Evolutionary conservation across 2,797 vertebrate species (phyloP).

Genomic region (Paramormyrops hopkinsi): DNA sequence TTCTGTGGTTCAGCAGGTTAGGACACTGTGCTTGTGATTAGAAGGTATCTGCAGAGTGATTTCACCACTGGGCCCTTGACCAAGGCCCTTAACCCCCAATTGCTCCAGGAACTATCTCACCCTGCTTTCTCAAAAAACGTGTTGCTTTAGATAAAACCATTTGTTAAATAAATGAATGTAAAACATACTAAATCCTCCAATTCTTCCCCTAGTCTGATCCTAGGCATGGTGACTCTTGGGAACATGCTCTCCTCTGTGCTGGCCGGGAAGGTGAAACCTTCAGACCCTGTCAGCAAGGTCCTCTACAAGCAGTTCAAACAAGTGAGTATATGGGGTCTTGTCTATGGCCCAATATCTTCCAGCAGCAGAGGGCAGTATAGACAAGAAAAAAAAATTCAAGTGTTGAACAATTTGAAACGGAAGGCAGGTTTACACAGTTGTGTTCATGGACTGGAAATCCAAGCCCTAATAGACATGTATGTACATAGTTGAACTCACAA

Average conservation of each 20-base stretch:
- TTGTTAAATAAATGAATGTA: not conserved
- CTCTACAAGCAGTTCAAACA: slow-evolving; percentile 91
- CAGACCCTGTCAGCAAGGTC: slow-evolving; percentile 81
- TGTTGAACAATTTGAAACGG: not conserved
- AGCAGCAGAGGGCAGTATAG: not conserved
- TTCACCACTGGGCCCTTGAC: not conserved
- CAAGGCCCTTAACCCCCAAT: not conserved
- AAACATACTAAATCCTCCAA: not conserved
- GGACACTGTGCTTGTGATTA: not conserved
- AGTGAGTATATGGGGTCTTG: slow-evolving; percentile 51
- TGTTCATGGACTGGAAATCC: not conserved
- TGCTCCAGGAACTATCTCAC: not conserved
- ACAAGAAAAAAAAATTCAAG: not conserved
- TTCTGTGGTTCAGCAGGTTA: not conserved
- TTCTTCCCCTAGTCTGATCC: slow-evolving; percentile 62
- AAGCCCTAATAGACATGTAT: not conserved
- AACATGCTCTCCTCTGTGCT: slow-evolving; percentile 87
- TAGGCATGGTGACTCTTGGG: slow-evolving; percentile 91
- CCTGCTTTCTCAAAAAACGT: not conserved
- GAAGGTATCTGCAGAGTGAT: not conserved
- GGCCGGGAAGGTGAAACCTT: slow-evolving; percentile 82
- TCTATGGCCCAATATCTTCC: not conserved
- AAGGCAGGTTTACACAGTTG: not conserved
- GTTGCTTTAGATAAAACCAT: not conserved
- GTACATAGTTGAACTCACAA: not conserved